Base-by-base conservation (phyloP, 1,140 invertebrate species). In the Thaumatotibia leucotreta region DNA sequence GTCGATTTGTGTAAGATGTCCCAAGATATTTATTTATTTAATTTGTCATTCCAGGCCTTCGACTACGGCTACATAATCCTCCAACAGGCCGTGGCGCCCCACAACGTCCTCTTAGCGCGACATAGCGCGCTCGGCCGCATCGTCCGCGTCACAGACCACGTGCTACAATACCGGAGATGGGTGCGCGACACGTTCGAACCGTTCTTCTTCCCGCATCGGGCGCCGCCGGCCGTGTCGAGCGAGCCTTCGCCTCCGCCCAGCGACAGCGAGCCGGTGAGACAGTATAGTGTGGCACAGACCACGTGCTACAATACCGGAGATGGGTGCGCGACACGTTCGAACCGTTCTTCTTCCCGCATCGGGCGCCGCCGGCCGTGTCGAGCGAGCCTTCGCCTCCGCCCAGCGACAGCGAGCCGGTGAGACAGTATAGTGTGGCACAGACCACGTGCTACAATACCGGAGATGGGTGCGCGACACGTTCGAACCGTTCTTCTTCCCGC, bases 51-150 rank as follows among this genome's bases (percentile, higher is more conserved):
- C 52, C 84, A 89, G 85, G 97, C 98, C 62, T 99, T 99, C 92
- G 97, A 98, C 89, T 98, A 97, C 92, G 98, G 98, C 65, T 99
- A 97, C 88, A 94, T 96, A 72, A 94, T 95, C 68, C 92, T 99
- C 65, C 94, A 95, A 72, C 95, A 96, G 89, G 97, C 96, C 62
- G 95, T 97, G 63, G 95, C 93, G 84, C 94, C 94, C 66, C 72
- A 74, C 71, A 93, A 71, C 94, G 96, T 89, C 95, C 94, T 74
- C 49, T 74, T 75, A 70, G 96, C 89, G 95, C 95, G 73, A 6
- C 78, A 79, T 79, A 95, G 94, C 91, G 96, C 97, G 86, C 92
- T 98, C 68, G 97, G 97, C 70, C 94, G 97, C 74, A 97, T 99
- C 72, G 94, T 99, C 65, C 94, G 96, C 72, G 95, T 99, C 65